Percentiles rank a stretch among this genome's conserved stretches.
phyloP scores from a whole-genome alignment of 1,140 invertebrate genomes.

The Mamestra configurata region DNA sequence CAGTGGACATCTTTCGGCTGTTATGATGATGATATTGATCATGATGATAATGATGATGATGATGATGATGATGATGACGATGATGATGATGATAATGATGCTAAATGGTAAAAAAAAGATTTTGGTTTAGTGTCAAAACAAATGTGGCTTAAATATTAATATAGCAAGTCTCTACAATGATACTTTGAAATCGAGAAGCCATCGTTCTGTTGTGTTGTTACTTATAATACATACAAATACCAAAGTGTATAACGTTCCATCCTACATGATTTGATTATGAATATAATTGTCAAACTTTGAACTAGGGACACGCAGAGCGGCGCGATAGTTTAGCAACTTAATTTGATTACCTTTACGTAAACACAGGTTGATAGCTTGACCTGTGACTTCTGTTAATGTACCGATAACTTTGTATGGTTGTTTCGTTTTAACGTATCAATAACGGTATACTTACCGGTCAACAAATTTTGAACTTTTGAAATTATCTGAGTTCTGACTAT shows the following conservation, averaged over 20 bases:
- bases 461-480: no score
- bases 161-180: not conserved
- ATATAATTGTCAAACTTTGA: constrained; percentile 30
- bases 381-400: not conserved
- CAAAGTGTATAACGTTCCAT: not conserved
- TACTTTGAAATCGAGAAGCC: not conserved
- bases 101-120: no score
- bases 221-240: constrained; percentile 26
- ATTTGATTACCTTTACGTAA: constrained; percentile 39
- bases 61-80: no score
- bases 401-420: not conserved
- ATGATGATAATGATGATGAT: no score
- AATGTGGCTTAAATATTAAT: not conserved
- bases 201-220: not conserved
- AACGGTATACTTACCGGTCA: no score
- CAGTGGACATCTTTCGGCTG: no score
- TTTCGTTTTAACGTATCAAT: no score
- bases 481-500: no score
- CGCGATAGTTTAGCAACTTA: constrained; percentile 7
- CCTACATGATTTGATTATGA: constrained; percentile 26
- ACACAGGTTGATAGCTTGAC: not conserved
- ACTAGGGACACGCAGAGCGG: not conserved
- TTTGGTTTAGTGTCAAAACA: no score
- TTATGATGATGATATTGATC: no score
- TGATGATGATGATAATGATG: no score